A percentile compares a stretch with the other conserved stretches of the same genome.
phyloP scores from a whole-genome alignment of 1,140 invertebrate species.

The Psilanteris sp. region DNA sequence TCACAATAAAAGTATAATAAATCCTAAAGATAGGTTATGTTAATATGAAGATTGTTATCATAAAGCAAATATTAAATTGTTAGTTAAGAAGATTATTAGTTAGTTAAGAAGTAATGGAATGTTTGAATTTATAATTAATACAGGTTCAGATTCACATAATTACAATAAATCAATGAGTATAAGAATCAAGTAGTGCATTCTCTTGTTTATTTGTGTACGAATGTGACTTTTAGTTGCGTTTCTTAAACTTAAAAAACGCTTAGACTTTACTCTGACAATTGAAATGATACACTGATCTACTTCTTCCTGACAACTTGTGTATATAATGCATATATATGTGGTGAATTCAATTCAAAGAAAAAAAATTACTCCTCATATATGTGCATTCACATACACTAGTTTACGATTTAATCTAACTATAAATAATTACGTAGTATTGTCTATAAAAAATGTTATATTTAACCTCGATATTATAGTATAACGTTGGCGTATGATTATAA shows the following conservation, averaged over 20 bases:
- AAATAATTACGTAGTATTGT: slow-evolving; percentile 29
- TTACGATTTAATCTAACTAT: slow-evolving; percentile 35
- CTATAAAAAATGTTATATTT: slow-evolving; percentile 14
- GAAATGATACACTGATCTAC: slow-evolving; percentile 1
- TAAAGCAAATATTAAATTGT: too few species aligned
- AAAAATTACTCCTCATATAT: slow-evolving; percentile 12
- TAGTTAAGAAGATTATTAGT: too few species aligned
- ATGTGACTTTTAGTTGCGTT: slow-evolving; percentile 49
- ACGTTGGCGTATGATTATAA: slow-evolving; percentile 28
- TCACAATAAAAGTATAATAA: too few species aligned
- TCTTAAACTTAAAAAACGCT: slow-evolving; percentile 29
- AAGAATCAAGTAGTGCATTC: too few species aligned
- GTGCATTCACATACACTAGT: slow-evolving; percentile 9
- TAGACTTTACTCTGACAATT: slow-evolving; percentile 15
- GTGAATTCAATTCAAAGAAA: too few species aligned
- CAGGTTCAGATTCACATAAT: too few species aligned
- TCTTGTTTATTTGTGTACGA: slow-evolving; percentile 30
- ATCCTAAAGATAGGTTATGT: too few species aligned
- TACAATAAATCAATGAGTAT: too few species aligned
- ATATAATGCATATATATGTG: too few species aligned
- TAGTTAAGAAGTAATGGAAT: too few species aligned
- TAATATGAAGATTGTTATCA: too few species aligned
- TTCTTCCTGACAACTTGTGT: not conserved
- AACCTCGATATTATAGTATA: slow-evolving; percentile 15
- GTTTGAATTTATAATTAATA: too few species aligned